These are phyloP conservation scores for Rhogogaster chlorosoma DNA, from an alignment of 2,888 invertebrate species.

Conservation along the genomic window DNA sequence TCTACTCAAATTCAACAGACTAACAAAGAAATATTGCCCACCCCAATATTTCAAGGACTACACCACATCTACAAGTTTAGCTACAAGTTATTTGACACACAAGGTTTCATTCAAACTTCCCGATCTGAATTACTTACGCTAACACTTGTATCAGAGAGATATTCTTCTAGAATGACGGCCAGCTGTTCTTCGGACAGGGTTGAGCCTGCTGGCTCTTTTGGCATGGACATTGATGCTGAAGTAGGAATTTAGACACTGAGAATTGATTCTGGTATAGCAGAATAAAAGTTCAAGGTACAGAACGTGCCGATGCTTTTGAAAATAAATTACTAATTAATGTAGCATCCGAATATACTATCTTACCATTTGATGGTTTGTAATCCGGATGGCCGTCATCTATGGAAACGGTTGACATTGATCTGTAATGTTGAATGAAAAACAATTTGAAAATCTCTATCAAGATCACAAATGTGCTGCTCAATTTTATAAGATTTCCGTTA, in stretches of 20 bases:
- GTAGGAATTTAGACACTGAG: too few relatives aligned
- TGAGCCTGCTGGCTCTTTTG: conserved; percentile 62
- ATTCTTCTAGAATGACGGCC: conserved; percentile 77
- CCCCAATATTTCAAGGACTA: too few relatives aligned
- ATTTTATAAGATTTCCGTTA: too few relatives aligned
- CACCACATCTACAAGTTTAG: too few relatives aligned
- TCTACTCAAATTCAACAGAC: conserved; percentile 56
- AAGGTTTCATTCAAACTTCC: too few relatives aligned
- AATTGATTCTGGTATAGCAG: too few relatives aligned
- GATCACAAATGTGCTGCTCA: too few relatives aligned
- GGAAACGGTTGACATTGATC: conserved; percentile 73
- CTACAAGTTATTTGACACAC: too few relatives aligned
- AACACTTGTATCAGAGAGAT: conserved; percentile 75
- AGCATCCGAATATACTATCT: too few relatives aligned
- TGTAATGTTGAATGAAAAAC: conserved; percentile 58
- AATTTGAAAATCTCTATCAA: too few relatives aligned
- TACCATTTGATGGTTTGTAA: conserved; percentile 72
- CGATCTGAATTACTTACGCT: conserved; percentile 72
- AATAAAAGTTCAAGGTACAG: not conserved
- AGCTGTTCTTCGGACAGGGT: conserved; percentile 73
- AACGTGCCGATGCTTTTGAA: too few relatives aligned
- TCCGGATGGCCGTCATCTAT: conserved; percentile 70
- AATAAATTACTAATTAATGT: not conserved
- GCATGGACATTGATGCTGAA: conserved; percentile 63
- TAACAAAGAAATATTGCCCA: conserved; percentile 73